Evolutionary conservation across 2,888 invertebrate species (phyloP).

Genomic region (Cantharis rufa): DNA sequence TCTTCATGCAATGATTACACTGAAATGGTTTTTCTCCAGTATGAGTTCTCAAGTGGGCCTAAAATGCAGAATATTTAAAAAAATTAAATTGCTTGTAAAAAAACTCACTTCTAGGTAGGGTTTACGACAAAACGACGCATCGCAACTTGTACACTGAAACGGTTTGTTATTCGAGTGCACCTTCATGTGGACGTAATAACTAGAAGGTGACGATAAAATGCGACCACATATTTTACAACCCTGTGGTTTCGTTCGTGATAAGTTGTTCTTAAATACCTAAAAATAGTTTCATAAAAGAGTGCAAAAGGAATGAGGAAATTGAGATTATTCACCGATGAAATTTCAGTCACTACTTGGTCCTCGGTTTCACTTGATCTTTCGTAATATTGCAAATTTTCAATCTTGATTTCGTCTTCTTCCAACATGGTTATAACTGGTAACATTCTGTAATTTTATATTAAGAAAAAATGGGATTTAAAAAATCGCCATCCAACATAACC

Average conservation of each 20-base stretch:
- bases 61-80: neutral
- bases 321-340: neutral
- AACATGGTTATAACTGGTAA: neutral
- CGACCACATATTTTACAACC: constrained; percentile 80
- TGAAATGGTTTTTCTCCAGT: constrained; percentile 77
- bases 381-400: neutral
- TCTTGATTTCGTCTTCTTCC: neutral
- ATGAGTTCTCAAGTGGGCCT: constrained; percentile 79
- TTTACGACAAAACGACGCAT: constrained; percentile 79
- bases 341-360: neutral
- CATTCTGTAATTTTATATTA: neutral
- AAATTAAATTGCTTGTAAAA: neutral
- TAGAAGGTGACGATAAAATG: constrained; percentile 75
- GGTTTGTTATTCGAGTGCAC: constrained; percentile 80
- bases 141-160: constrained; percentile 77
- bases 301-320: neutral
- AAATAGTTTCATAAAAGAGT: neutral
- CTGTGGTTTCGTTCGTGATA: constrained; percentile 64
- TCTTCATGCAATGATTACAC: constrained; percentile 74
- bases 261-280: neutral
- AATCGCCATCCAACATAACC: neutral
- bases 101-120: constrained; percentile 68
- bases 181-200: constrained; percentile 83
- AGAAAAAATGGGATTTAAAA: neutral
- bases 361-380: neutral